These are phyloP conservation scores for Netelia virgata DNA, from an alignment of 2,888 invertebrate genomes.

Conservation along the genomic window DNA sequence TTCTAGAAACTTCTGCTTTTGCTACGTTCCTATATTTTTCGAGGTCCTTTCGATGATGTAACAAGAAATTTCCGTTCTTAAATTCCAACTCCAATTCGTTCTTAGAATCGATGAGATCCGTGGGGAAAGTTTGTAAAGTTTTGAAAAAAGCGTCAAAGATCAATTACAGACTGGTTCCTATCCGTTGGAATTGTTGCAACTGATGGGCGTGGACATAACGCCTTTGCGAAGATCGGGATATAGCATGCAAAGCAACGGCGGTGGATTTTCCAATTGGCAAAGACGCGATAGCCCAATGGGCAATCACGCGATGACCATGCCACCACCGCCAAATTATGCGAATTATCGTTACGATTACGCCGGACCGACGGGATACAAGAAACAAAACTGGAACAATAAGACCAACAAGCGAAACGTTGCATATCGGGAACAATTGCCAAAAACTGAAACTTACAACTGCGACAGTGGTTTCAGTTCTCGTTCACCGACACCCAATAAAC, in stretches of 20 bases:
- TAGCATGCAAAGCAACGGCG: conserved; percentile 73
- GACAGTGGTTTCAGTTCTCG: conserved; percentile 83
- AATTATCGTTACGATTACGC: conserved; percentile 56
- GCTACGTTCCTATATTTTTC: conserved; percentile 7
- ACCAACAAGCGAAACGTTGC: conserved; percentile 57
- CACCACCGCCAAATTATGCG: conserved; percentile 57
- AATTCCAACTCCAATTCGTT: background rate
- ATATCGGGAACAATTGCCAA: conserved; percentile 74
- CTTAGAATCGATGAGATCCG: conserved; percentile 1
- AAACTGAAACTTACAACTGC: conserved; percentile 78
- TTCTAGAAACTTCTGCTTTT: background rate
- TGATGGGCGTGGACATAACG: conserved; percentile 79
- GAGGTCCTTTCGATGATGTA: conserved; percentile 63
- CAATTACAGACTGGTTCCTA: conserved; percentile 77
- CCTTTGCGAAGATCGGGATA: conserved; percentile 77
- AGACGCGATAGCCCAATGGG: conserved; percentile 69
- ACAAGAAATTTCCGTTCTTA: background rate
- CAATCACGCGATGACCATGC: conserved; percentile 55
- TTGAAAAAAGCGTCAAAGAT: conserved; percentile 60
- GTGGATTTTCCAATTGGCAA: conserved; percentile 76
- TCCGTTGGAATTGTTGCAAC: conserved; percentile 79
- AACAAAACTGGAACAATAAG: conserved; percentile 70
- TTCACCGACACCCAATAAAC: conserved; percentile 82
- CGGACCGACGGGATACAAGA: conserved; percentile 50
- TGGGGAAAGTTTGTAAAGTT: conserved; percentile 6